Base-by-base conservation (phyloP, 2,113 vertebrate genomes). In the Vulpes vulpes region DNA sequence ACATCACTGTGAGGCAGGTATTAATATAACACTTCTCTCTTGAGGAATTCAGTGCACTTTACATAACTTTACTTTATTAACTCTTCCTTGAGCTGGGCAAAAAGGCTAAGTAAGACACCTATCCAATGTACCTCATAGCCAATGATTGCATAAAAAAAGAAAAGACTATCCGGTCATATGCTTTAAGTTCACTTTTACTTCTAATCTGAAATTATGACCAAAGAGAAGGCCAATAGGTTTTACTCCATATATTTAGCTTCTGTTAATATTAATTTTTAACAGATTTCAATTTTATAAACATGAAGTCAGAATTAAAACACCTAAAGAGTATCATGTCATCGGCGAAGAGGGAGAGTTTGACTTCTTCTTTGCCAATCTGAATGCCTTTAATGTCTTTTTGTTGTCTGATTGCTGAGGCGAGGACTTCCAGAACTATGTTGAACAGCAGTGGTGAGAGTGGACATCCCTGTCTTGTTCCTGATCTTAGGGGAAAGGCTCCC, bases 11-110 rank as follows among this genome's bases (percentile, higher is more conserved):
- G 94, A 98, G 94, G 93, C 88, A 97, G 96, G 88, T 97, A 97
- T 97, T 98, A 97, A 98, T 96, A 98, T 95, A 97, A 90, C 88
- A 91, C 57, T 94, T 96, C 93, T 96, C 98, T 98, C 98, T 71
- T 95, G 98, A 98, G 98, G 49, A 97, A 65, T 95, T 93, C 27
- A 32, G 55, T 95, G 95, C 81, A 94, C 96, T 98, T 97, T 97
- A 97, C 95, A 92, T 98, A 98, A 97, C 81, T 55, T 82, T 71
- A 89, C 67, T 97, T 97, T 96, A 97, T 97, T 98, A 98, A 97
- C 92, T 94, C 89, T 86, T 97, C 92, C 90, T 88, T 60, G 43
- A 96, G 94, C 94, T 96, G 38, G 76, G 86, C 57, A 91, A 79
- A 97, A 97, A 85, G 59, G 38, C 94, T 96, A 91, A 71, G 51